Base-by-base conservation (phyloP, 2,113 vertebrate species). In the Phodopus roborovskii region DNA sequence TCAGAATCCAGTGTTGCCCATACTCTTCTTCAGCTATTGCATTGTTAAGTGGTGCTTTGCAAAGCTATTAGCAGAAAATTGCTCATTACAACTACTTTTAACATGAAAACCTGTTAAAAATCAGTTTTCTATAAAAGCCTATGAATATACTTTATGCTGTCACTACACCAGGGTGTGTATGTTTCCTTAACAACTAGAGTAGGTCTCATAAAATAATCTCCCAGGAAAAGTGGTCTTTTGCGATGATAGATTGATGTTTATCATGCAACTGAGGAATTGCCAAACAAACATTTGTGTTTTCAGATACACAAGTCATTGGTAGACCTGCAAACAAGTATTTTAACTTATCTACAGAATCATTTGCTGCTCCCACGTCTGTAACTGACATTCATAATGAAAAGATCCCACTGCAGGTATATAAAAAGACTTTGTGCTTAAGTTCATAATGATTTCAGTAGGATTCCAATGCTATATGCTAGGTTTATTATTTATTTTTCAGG, bases 1-100 rank as follows among this genome's bases (percentile, higher is more conserved):
- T 73, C 73, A 96, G 82, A 94, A 89, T 79, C 90, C 60, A 86
- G 4, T 87, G 70, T 85, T 79, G 86, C 42, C 36, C 75, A 66
- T 60, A 62, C 87, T 92, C 94, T 90, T 94, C 84, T 88, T 88
- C 92, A 91, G 53, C 92, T 66, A 50, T 95, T 79, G 64, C 53
- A 56, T 78, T 84, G 64, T 88, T 96, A 83, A 96, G 96, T 88
- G 96, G 86, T 70, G 96, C 73, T 95, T 94, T 88, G 91, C 84
- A 96, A 92, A 95, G 45, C 88, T 90, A 94, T 96, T 97, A 96
- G 91, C 74, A 89, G 53, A 95, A 97, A 96, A 88, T 95, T 85
- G 84, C 73, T 95, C 60, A 92, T 88, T 93, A 96, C 96, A 92
- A 94, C 68, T 84, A 90, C 42, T 85, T 70, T 95, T 92, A 93